Percentiles rank a stretch among this genome's conserved stretches.
Evolutionary conservation across 2,797 vertebrate genomes (phyloP).

Genomic region (Sebastes oblongus): DNA sequence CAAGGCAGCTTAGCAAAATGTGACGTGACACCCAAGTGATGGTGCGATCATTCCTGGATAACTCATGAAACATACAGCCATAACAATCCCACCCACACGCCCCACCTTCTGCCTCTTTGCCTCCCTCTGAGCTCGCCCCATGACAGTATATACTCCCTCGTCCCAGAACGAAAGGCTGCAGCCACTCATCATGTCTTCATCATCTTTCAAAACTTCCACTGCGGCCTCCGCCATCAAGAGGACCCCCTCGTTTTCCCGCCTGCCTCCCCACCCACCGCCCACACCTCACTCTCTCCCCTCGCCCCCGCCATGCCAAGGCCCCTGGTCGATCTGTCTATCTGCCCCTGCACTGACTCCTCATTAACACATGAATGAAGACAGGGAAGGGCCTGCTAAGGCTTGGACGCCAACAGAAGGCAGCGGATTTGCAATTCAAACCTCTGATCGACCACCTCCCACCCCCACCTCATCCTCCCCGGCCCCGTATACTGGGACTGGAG

Average conservation of each 20-base stretch:
- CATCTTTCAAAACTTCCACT: slow-evolving; percentile 44
- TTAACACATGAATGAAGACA: slow-evolving; percentile 87
- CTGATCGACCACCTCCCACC: slow-evolving; percentile 52
- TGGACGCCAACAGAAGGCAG: slow-evolving; percentile 85
- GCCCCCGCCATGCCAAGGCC: slow-evolving; percentile 68
- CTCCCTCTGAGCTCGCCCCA: slow-evolving; percentile 23
- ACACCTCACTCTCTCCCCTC: slow-evolving; percentile 37
- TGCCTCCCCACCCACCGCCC: slow-evolving; percentile 34
- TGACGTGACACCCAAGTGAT: slow-evolving; percentile 64
- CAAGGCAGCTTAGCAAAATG: slow-evolving; percentile 68
- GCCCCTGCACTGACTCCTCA: slow-evolving; percentile 78
- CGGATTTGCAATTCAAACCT: slow-evolving; percentile 87
- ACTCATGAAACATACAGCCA: slow-evolving; percentile 50
- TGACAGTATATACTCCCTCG: slow-evolving; percentile 5
- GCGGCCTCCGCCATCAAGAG: slow-evolving; percentile 22
- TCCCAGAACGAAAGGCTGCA: slow-evolving; percentile 3
- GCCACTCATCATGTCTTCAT: slow-evolving; percentile 56
- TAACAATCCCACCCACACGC: slow-evolving; percentile 31
- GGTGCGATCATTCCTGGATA: slow-evolving; percentile 62
- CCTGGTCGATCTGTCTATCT: slow-evolving; percentile 72
- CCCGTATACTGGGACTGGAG: slow-evolving; percentile 64
- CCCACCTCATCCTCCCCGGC: slow-evolving; percentile 34
- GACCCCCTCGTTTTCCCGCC: slow-evolving; percentile 60
- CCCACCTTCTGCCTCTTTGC: slow-evolving; percentile 13
- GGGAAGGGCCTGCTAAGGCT: slow-evolving; percentile 76